A percentile compares a stretch with the other conserved stretches of the same genome.
These are phyloP conservation scores for Unio pictorum DNA, from an alignment of 2,888 invertebrate genomes.

Conservation along the genomic window DNA sequence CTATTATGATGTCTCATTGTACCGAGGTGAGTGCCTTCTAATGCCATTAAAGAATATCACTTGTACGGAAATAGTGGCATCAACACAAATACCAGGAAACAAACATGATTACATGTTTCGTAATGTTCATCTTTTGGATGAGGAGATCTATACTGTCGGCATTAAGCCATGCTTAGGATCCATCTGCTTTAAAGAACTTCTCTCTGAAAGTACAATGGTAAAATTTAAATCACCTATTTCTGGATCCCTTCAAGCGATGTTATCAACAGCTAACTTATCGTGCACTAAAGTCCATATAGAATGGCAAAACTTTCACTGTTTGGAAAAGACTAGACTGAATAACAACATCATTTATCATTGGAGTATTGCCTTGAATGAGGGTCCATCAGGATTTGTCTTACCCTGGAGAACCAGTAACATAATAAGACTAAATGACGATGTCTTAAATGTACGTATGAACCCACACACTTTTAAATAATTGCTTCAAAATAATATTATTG, in stretches of 20 bases:
- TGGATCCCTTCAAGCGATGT: not conserved
- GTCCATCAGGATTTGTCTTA: not conserved
- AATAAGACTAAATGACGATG: too few relatives aligned
- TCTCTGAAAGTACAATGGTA: slow-evolving; percentile 3
- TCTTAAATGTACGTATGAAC: too few relatives aligned
- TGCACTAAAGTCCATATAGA: not conserved
- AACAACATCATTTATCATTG: not conserved
- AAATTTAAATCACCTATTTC: not conserved
- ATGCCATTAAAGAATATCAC: too few relatives aligned
- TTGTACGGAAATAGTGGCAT: too few relatives aligned
- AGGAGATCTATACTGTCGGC: not conserved
- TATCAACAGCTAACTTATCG: not conserved
- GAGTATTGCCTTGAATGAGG: not conserved
- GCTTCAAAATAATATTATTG: too few relatives aligned
- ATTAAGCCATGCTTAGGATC: slow-evolving; percentile 12
- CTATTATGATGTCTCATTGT: slow-evolving; percentile 1
- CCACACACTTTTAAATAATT: too few relatives aligned
- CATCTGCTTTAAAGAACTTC: slow-evolving; percentile 2
- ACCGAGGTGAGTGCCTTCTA: too few relatives aligned
- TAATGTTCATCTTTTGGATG: too few relatives aligned
- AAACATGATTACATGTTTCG: too few relatives aligned
- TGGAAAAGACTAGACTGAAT: not conserved
- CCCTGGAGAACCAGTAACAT: not conserved
- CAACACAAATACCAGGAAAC: too few relatives aligned
- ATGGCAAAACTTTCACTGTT: not conserved